Evolutionary conservation across 2,888 invertebrate genomes (phyloP), one percentile per base, ranked within the genome.

Genomic region (Pseudolycoriella hygida): DNA sequence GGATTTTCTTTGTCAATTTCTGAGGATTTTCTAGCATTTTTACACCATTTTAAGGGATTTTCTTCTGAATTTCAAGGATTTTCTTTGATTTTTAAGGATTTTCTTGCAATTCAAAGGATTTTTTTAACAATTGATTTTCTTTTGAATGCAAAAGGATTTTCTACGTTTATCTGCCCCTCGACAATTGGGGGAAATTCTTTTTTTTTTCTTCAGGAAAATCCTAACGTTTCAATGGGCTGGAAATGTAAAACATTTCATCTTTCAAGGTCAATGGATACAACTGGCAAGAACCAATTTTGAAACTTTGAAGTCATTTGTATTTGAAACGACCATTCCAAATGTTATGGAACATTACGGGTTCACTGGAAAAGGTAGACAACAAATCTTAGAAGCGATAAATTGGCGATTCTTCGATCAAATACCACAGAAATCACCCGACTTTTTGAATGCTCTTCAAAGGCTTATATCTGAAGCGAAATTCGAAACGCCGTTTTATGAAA

Each of bases 231-330:
- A n/a, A n/a, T n/a, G n/a, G n/a, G n/a, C n/a, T n/a, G n/a, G n/a
- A n/a, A n/a, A n/a, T n/a, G n/a, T 25, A 25, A 6, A 25, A 25
- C 25, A 25, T 30, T 43, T 47, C 45, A 47, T 41, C 18, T 45
- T 67, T 67, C 53, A 68, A 72, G 72, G 69, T 53, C 67, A 70
- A 53, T 77, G 76, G 70, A 60, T 71, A 44, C 72, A 75, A 51
- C 61, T 79, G 48, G 66, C 71, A 8, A 69, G 71, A 47, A 70
- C 72, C 55, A 72, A 73, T 14, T 67, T 67, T 42, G 54, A 61
- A 42, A 67, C 70, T 43, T 60, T 80, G 32, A 67, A 68, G 46
- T 68, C 72, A 47, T 76, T 74, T 53, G 67, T 74, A 39, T 72
- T 73, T 50, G 62, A 67, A 47, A 70, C 70, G 37, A 63, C 73